Conservation (phyloP, 1,140 invertebrate genomes). For the Hyles vespertilio region DNA sequence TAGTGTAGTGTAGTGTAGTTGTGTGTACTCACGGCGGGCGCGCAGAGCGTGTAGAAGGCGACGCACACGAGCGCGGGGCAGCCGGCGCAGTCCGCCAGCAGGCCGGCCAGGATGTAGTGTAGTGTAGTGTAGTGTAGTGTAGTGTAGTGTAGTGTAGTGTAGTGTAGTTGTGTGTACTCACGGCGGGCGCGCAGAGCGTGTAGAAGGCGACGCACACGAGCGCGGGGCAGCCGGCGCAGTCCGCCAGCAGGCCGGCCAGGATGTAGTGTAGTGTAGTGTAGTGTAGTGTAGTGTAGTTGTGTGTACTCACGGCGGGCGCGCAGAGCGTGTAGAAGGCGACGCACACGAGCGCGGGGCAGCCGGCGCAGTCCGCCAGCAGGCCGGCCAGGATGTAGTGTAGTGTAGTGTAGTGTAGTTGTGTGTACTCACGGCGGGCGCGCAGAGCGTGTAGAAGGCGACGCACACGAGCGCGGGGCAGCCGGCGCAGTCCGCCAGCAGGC, state of each 20-base stretch:
- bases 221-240: slow-evolving; percentile 89
- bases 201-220: slow-evolving; percentile 91
- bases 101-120: too few relatives aligned
- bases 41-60: too few relatives aligned
- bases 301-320: slow-evolving; percentile 85
- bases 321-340: slow-evolving; percentile 87
- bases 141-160: too few relatives aligned
- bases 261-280: too few relatives aligned
- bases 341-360: slow-evolving; percentile 91
- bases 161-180: slow-evolving; percentile 64
- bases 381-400: slow-evolving; percentile 94
- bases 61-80: too few relatives aligned
- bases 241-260: slow-evolving; percentile 89
- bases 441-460: slow-evolving; percentile 85
- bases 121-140: too few relatives aligned
- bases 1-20: too few relatives aligned
- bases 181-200: slow-evolving; percentile 86
- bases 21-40: too few relatives aligned
- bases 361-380: slow-evolving; percentile 87
- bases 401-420: not conserved
- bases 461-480: slow-evolving; percentile 92
- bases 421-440: slow-evolving; percentile 86
- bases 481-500: slow-evolving; percentile 88
- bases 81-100: too few relatives aligned
- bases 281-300: not conserved